Conservation (phyloP, 2,888 invertebrate species). For the Acleris sparsana region DNA sequence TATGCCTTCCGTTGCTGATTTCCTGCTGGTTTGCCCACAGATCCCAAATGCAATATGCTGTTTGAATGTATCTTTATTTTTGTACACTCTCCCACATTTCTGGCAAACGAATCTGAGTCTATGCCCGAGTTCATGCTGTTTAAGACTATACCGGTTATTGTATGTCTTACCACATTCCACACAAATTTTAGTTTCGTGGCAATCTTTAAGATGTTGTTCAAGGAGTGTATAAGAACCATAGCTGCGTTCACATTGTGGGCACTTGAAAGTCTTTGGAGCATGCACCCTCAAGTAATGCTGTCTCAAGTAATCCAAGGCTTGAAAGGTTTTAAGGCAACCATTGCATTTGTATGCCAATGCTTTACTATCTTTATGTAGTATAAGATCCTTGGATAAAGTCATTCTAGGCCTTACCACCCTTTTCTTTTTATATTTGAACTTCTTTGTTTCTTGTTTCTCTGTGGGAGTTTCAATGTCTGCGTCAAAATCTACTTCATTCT, state of each 20-base stretch:
- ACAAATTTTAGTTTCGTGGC: constrained; percentile 46
- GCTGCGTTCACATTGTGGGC: constrained; percentile 46
- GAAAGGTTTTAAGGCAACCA: constrained; percentile 44
- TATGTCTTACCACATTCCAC: constrained; percentile 53
- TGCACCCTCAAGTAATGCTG: constrained; percentile 48
- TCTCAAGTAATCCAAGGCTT: constrained; percentile 42
- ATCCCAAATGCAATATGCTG: constrained; percentile 45
- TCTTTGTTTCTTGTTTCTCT: neutral
- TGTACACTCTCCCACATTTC: constrained; percentile 51
- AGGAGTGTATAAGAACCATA: constrained; percentile 45
- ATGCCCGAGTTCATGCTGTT: constrained; percentile 48
- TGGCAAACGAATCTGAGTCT: constrained; percentile 43
- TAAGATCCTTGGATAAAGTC: constrained; percentile 20
- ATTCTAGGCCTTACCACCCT: constrained; percentile 1
- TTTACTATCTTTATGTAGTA: constrained; percentile 25
- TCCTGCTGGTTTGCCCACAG: constrained; percentile 42
- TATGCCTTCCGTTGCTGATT: constrained; percentile 40
- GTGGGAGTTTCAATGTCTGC: constrained; percentile 3
- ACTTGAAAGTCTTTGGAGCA: constrained; percentile 50
- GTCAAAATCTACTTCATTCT: constrained; percentile 21
- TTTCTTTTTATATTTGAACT: constrained; percentile 11
- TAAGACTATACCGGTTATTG: constrained; percentile 43
- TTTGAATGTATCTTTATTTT: constrained; percentile 44
- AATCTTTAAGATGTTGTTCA: constrained; percentile 43
- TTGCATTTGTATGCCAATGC: constrained; percentile 44